A percentile compares a stretch with the other conserved stretches of the same genome.
Conservation (phyloP, 2,888 invertebrate genomes). For the Byasa hedistus region DNA sequence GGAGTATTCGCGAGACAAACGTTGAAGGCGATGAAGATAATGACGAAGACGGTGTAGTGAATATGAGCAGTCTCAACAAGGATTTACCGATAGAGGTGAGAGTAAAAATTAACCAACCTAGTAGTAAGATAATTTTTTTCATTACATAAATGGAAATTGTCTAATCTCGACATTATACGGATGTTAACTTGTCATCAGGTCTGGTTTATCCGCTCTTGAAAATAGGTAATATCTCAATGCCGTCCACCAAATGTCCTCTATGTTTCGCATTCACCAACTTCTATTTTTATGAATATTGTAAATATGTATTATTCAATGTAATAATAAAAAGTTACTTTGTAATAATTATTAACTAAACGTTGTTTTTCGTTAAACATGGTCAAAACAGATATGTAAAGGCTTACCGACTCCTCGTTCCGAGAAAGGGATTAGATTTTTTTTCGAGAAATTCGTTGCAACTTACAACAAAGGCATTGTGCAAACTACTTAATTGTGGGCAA, state of each 20-base stretch:
- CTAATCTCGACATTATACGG: no score
- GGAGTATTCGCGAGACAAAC: slow-evolving; percentile 34
- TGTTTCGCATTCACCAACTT: no score
- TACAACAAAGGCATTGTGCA: not conserved
- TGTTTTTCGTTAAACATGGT: not conserved
- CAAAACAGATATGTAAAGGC: not conserved
- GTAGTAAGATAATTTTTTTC: no score
- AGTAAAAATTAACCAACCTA: not conserved
- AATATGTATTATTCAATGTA: no score
- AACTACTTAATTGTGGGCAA: not conserved
- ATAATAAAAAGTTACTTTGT: no score
- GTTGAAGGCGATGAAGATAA: not conserved
- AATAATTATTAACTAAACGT: no score
- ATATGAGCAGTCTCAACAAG: slow-evolving; percentile 37
- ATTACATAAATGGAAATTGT: no score
- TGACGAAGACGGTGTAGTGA: slow-evolving; percentile 30
- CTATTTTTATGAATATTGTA: no score
- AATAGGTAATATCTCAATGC: no score
- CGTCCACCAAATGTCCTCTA: no score
- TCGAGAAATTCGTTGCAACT: not conserved
- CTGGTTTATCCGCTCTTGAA: no score
- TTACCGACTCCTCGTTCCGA: not conserved
- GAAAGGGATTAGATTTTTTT: not conserved
- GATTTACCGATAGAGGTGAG: slow-evolving; percentile 44
- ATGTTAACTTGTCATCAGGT: no score